Conservation (phyloP, 2,888 invertebrate genomes). For the Hirudinaria manillensis region DNA sequence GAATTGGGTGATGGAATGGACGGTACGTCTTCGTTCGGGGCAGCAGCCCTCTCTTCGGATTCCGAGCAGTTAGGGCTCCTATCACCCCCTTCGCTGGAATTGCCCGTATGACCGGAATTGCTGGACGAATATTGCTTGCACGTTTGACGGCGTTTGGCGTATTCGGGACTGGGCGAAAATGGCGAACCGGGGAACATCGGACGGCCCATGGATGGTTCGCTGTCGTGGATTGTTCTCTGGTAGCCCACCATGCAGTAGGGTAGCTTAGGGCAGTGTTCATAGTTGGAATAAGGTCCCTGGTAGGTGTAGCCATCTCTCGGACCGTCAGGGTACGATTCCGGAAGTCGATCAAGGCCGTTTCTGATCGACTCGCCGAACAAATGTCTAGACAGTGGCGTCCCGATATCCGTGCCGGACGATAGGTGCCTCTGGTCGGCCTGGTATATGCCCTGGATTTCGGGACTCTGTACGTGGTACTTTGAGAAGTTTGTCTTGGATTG, state of each 20-base stretch:
- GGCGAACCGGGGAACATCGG: not conserved
- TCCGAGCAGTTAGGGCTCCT: not conserved
- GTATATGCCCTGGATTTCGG: not conserved
- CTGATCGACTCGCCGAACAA: not conserved
- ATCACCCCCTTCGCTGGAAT: not conserved
- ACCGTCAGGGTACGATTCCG: not conserved
- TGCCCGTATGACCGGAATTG: not conserved
- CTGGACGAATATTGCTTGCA: not conserved
- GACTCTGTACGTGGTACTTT: not conserved
- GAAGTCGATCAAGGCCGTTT: not conserved
- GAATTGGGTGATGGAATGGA: slow-evolving; percentile 9
- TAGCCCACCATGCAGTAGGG: not conserved
- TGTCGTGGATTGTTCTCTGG: not conserved
- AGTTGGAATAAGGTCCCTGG: not conserved
- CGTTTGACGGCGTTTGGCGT: not conserved
- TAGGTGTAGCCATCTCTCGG: not conserved
- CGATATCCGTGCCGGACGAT: not conserved
- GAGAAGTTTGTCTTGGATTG: not conserved
- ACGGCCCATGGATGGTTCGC: not conserved
- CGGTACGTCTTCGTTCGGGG: not conserved
- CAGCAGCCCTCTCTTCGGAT: not conserved
- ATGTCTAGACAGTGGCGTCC: not conserved
- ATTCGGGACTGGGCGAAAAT: not conserved
- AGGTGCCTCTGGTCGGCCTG: not conserved
- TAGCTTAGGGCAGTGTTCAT: not conserved